Evolutionary conservation across 2,113 vertebrate species (phyloP).

Genomic region (Australoheros scitulus): DNA sequence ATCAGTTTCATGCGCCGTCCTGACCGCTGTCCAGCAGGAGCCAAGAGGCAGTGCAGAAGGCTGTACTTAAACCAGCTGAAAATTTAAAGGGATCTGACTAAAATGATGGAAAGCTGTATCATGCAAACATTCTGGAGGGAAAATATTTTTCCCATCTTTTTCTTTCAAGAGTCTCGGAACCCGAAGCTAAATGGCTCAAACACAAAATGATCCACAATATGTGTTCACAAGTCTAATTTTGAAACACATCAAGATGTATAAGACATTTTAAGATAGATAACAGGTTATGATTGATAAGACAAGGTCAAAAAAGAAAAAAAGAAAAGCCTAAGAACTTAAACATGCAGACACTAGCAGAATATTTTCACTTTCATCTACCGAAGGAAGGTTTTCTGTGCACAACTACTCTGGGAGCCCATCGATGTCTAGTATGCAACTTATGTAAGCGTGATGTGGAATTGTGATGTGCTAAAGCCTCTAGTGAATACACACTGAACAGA

Average conservation of each 20-base stretch:
- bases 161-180: not conserved
- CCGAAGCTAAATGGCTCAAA: not conserved
- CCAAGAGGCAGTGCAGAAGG: constrained; percentile 41
- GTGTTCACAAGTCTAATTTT: constrained; percentile 10
- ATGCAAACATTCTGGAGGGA: constrained; percentile 22
- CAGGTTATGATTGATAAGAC: not conserved
- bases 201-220: not conserved
- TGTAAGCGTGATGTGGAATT: not conserved
- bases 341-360: not conserved
- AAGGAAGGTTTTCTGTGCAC: not conserved
- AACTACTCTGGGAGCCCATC: not conserved
- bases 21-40: constrained; percentile 45
- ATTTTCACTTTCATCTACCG: not conserved
- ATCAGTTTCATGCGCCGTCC: constrained; percentile 53
- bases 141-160: constrained; percentile 7
- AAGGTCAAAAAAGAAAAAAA: not conserved
- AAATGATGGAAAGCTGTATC: constrained; percentile 30
- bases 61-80: constrained; percentile 40
- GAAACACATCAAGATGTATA: not conserved
- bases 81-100: constrained; percentile 42
- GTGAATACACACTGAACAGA: not conserved
- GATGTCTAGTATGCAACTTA: not conserved
- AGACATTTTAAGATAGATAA: not conserved
- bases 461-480: not conserved
- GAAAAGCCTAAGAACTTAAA: not conserved